Percentiles rank a stretch among this genome's conserved stretches.
These are phyloP conservation scores for Melanotaenia pygmaea DNA, from an alignment of 2,797 vertebrate species.

Conservation along the genomic window DNA sequence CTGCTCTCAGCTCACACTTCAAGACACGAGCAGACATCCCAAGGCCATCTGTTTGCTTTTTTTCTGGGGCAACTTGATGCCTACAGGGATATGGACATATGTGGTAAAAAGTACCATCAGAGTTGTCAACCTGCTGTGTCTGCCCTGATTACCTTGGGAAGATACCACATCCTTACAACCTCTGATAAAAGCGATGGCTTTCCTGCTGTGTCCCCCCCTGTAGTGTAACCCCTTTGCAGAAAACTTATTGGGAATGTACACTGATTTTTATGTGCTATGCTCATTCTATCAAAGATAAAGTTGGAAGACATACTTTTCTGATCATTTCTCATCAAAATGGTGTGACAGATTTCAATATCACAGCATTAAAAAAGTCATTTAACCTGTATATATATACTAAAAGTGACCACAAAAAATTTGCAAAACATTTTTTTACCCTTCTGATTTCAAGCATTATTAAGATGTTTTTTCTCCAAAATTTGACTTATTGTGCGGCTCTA, in stretches of 20 bases:
- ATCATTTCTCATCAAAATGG: not conserved
- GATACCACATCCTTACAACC: conserved; percentile 31
- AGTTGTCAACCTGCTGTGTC: conserved; percentile 48
- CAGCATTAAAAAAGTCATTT: not conserved
- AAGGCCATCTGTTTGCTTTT: conserved; percentile 73
- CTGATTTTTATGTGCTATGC: conserved; percentile 55
- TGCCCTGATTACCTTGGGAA: conserved; percentile 46
- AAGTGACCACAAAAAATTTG: too few relatives aligned
- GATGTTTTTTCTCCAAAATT: too few relatives aligned
- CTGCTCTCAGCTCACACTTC: conserved; percentile 58
- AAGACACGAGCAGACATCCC: conserved; percentile 49
- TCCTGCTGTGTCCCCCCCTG: conserved; percentile 30
- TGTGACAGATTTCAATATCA: not conserved
- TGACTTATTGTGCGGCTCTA: too few relatives aligned
- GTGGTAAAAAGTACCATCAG: conserved; percentile 47
- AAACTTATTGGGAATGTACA: conserved; percentile 63
- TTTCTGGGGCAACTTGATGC: conserved; percentile 49
- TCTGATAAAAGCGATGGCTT: conserved; percentile 59
- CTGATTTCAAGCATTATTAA: too few relatives aligned
- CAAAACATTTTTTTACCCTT: too few relatives aligned
- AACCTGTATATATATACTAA: not conserved
- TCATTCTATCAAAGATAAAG: conserved; percentile 26
- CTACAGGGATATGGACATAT: conserved; percentile 48
- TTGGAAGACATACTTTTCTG: conserved; percentile 17
- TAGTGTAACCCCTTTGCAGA: conserved; percentile 44